These are phyloP conservation scores for Rousettus madagascariensis DNA, from an alignment of 2,797 vertebrate species.

Conservation along the genomic window DNA sequence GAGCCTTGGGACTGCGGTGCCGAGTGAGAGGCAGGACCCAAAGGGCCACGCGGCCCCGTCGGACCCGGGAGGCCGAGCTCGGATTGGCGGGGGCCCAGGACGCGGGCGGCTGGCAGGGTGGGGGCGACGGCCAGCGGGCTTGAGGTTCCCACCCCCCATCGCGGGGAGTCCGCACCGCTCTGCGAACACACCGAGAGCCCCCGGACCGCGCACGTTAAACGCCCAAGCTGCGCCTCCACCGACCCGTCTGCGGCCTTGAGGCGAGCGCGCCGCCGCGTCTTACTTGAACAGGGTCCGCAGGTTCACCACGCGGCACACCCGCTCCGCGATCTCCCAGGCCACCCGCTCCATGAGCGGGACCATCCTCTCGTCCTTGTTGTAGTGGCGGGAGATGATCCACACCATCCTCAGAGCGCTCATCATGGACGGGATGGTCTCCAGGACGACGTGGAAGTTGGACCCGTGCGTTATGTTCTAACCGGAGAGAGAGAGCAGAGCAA, in stretches of 20 bases:
- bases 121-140: neutral
- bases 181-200: neutral
- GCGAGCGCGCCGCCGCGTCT: neutral
- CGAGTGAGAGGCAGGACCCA: neutral
- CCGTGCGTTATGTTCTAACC: constrained; percentile 90
- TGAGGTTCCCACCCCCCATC: neutral
- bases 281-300: constrained; percentile 90
- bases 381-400: constrained; percentile 94
- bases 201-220: neutral
- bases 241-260: neutral
- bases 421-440: constrained; percentile 90
- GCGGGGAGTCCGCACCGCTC: fast-evolving
- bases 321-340: constrained; percentile 92
- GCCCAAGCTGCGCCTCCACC: neutral
- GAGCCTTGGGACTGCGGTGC: fast-evolving
- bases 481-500: fast-evolving
- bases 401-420: constrained; percentile 91
- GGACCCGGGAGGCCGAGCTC: too few relatives aligned
- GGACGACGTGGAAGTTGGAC: constrained; percentile 84
- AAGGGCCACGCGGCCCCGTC: neutral
- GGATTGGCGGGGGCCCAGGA: neutral
- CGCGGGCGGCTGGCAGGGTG: fast-evolving
- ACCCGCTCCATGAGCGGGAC: constrained; percentile 93
- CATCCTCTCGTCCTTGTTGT: constrained; percentile 93
- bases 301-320: constrained; percentile 87